Evolutionary conservation across 2,888 invertebrate species (phyloP), one percentile per base, ranked within the genome.

Genomic region (Rhogogaster chlorosoma): DNA sequence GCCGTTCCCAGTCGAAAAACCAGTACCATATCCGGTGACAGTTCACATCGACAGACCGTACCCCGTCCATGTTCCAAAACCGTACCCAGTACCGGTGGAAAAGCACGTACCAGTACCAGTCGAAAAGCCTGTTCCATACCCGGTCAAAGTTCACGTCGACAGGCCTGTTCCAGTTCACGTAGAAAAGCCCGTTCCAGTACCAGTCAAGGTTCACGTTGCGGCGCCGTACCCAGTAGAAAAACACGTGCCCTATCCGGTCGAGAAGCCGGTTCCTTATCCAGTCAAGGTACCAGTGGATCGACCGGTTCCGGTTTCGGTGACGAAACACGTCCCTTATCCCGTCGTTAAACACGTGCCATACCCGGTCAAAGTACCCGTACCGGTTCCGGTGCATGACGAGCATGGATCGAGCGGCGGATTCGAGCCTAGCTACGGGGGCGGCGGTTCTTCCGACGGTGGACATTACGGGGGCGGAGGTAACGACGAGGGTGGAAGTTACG

Each of bases 91-190:
- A 0, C 96, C 95, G 78, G 96, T 97, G 0, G 96, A 96, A 89
- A 97, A 97, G 92, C 96, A 95, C 85, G 96, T 97, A 85, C 97
- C 97, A 1, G 97, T 97, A 93, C 96, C 96, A 84, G 95, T 96
- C 0, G 96, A 96, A 89, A 96, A 96, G 93, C 94, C 94, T 80
- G 90, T 90, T 4, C 92, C 91, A 0, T 92, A 92, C 36, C 92
- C 93, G 0, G 92, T 92, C 15, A 93, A 93, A 87, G 92, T 93
- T 3, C 91, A 90, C 64, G 92, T 93, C 0, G 92, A 97, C 73
- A 95, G 96, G 90, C 97, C 96, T 67, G 95, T 97, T 6, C 96
- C 96, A 9, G 96, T 96, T 22, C 96, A 96, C 86, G 97, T 97
- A 2, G 97, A 97, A 87, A 97, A 97, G 91, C 97, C 96, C 61